These are phyloP conservation scores for Ianthella basta DNA, from an alignment of 37 sponge, comb jelly and placozoan species.

Conservation along the genomic window DNA sequence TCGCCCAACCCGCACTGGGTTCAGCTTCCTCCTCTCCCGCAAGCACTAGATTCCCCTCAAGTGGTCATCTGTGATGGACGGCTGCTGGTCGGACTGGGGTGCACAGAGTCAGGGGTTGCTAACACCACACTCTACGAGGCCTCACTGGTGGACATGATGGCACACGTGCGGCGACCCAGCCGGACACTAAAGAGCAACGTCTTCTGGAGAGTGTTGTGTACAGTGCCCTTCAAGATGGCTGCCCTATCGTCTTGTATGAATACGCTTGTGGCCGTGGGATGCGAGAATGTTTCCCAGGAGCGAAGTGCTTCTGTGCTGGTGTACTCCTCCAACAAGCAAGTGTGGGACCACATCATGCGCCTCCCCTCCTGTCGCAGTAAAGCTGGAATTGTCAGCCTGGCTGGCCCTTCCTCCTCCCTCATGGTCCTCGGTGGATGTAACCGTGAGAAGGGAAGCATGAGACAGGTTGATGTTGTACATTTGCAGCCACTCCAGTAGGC, in stretches of 20 bases:
- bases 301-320: background rate
- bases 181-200: background rate
- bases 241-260: background rate
- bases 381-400: background rate
- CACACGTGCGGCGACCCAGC: background rate
- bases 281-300: too few species aligned
- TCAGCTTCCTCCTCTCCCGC: conserved; percentile 19
- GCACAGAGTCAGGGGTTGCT: background rate
- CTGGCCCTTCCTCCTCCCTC: background rate
- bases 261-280: background rate
- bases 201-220: conserved; percentile 1
- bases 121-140: background rate
- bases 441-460: conserved; percentile 5
- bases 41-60: conserved; percentile 4
- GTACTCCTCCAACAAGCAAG: background rate
- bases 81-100: background rate
- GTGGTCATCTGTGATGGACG: background rate
- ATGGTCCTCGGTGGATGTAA: background rate
- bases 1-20: conserved; percentile 2
- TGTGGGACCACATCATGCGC: background rate
- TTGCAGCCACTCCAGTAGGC: background rate
- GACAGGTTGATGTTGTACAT: background rate
- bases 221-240: background rate
- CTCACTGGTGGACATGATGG: background rate
- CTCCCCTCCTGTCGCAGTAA: background rate